phyloP scores from a whole-genome alignment of 2,113 vertebrate species.

The Gobiocypris rarus region DNA sequence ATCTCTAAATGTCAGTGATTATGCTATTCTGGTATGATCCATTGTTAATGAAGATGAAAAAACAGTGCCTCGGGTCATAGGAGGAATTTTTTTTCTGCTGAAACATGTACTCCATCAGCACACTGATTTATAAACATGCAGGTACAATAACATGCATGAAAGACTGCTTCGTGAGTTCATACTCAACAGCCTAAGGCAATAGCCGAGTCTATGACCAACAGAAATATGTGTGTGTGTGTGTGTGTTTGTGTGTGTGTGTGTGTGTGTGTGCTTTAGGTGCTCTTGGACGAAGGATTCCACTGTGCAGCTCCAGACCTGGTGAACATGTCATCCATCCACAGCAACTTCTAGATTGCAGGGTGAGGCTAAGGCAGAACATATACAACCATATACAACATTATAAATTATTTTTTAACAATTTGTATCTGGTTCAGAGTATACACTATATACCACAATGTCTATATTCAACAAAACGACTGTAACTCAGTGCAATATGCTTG shows the following conservation, averaged over 20 bases:
- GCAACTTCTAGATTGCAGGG: constrained; percentile 83
- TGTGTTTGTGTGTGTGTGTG: constrained; percentile 53
- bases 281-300: constrained; percentile 64
- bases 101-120: constrained; percentile 9
- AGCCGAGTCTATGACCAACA: background rate
- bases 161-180: background rate
- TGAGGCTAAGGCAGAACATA: constrained; percentile 53
- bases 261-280: constrained; percentile 64
- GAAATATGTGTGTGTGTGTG: constrained; percentile 48
- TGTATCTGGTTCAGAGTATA: no score
- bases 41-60: constrained; percentile 15
- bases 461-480: no score
- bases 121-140: constrained; percentile 4
- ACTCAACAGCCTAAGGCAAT: constrained; percentile 8
- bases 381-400: background rate
- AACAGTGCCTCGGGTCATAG: constrained; percentile 1
- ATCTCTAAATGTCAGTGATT: constrained; percentile 1
- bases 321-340: constrained; percentile 80
- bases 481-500: background rate
- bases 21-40: background rate
- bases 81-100: constrained; percentile 10
- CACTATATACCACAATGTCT: background rate
- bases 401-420: background rate
- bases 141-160: constrained; percentile 15
- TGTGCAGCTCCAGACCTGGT: constrained; percentile 68